Percentiles rank a stretch among this genome's conserved stretches.
phyloP scores from a whole-genome alignment of 2,888 invertebrate species.

The Lithophane ornitopus region DNA sequence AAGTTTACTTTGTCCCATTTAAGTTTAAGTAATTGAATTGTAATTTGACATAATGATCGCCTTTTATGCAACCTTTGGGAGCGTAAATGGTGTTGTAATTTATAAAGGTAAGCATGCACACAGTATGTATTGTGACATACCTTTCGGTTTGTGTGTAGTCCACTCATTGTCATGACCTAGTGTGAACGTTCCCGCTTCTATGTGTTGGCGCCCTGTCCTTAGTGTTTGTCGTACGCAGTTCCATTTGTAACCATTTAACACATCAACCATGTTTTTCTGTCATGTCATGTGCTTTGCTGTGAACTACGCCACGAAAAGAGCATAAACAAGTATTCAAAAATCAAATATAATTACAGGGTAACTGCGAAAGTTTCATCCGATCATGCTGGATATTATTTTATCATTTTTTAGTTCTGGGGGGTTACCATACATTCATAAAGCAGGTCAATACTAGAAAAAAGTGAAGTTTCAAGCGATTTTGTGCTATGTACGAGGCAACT shows the following conservation, averaged over 20 bases:
- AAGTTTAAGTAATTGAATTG: slow-evolving; percentile 86
- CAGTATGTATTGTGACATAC: slow-evolving; percentile 81
- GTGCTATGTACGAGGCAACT: neutral
- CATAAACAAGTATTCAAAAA: neutral
- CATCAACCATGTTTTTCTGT: slow-evolving; percentile 55
- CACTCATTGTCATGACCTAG: slow-evolving; percentile 68
- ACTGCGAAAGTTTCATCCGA: slow-evolving; percentile 50
- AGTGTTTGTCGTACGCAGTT: slow-evolving; percentile 55
- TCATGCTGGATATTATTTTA: slow-evolving; percentile 51
- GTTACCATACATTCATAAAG: slow-evolving; percentile 6
- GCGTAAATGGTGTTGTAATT: slow-evolving; percentile 90
- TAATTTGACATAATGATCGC: slow-evolving; percentile 89
- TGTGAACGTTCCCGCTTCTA: slow-evolving; percentile 62
- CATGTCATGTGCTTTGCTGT: slow-evolving; percentile 62
- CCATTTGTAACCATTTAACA: slow-evolving; percentile 58
- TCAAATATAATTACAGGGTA: neutral
- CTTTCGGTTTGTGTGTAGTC: slow-evolving; percentile 71
- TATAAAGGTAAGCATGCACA: slow-evolving; percentile 90
- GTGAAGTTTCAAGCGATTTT: neutral
- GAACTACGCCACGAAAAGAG: slow-evolving; percentile 49
- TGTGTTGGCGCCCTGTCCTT: slow-evolving; percentile 57
- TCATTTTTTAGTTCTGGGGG: slow-evolving; percentile 13
- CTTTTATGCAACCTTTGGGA: slow-evolving; percentile 90
- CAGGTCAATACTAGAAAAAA: slow-evolving; percentile 1
- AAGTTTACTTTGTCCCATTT: slow-evolving; percentile 86